phyloP scores from a whole-genome alignment of 1,140 invertebrate genomes.

The Campodea augens region DNA sequence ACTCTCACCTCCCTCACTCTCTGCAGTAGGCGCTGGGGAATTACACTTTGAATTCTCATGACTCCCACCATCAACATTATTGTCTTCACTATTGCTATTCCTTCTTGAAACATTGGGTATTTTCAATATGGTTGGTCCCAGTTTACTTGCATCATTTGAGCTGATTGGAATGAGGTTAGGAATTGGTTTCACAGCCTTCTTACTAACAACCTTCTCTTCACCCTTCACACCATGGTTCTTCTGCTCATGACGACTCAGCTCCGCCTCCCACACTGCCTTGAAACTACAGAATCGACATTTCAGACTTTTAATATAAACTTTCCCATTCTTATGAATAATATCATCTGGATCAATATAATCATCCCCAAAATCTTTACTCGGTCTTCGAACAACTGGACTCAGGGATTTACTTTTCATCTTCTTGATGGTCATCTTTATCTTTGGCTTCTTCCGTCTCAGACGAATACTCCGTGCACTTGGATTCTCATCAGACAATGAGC shows the following conservation, averaged over 20 bases:
- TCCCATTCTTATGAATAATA: constrained; percentile 26
- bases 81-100: background rate
- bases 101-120: constrained; percentile 1
- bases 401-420: too few relatives aligned
- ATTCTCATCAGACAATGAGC: background rate
- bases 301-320: constrained; percentile 25
- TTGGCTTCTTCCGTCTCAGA: constrained; percentile 14
- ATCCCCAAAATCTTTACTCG: constrained; percentile 15
- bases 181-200: constrained; percentile 36
- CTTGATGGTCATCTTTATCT: constrained; percentile 17
- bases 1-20: background rate
- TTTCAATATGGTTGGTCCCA: background rate
- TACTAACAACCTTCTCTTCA: too few relatives aligned
- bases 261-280: constrained; percentile 32
- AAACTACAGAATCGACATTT: constrained; percentile 31
- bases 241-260: constrained; percentile 30
- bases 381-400: constrained; percentile 2
- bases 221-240: constrained; percentile 25
- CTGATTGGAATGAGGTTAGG: constrained; percentile 48
- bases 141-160: constrained; percentile 2
- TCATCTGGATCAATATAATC: constrained; percentile 31
- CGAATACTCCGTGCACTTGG: background rate
- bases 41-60: background rate
- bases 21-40: background rate
- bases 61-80: too few relatives aligned